Evolutionary conservation across 2,888 invertebrate genomes (phyloP), one percentile per base, ranked within the genome.

Genomic region (Thera obeliscata): DNA sequence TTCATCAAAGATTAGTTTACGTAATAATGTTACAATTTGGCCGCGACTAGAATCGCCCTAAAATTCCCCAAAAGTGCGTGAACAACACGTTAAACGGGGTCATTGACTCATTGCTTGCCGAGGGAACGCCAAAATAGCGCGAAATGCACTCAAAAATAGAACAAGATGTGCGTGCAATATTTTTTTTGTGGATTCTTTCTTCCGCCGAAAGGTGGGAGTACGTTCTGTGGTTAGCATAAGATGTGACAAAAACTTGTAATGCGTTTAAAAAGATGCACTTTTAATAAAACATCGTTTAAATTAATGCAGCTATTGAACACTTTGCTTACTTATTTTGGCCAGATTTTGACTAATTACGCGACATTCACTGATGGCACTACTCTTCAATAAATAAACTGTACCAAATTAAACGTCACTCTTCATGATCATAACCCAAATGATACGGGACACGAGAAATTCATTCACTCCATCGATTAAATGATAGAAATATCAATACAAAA

Each of bases 41-140:
- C 56, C 56, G 64, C 61, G 58, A 62, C 71, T 74, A 79, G 84
- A 71, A 87, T 86, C 87, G 89, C 88, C 87, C 91, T 81, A 88
- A 93, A 89, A 87, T 91, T 89, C 86, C 52, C 89, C 84, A 91
- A 92, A 93, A 91, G 85, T 90, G 89, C 89, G 93, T 93, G 87
- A 93, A 93, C 90, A 92, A 91, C 91, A 90, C 80, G 82, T 79
- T 86, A 89, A 91, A 87, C 91, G 89, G 85, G 93, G 93, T 93
- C 93, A 93, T 91, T 93, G 93, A 93, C 93, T 91, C 85, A 86
- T 81, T 86, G 86, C 83, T 79, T 83, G 87, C 65, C 83, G 87
- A 92, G 93, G 93, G 93, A 93, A 93, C 93, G 93, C 91, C 91
- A 93, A 93, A 93, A 93, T 93, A 93, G 92, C 93, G 93, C 93